Conservation (phyloP, 2,113 vertebrate genomes). For the Centropus unirufus region DNA sequence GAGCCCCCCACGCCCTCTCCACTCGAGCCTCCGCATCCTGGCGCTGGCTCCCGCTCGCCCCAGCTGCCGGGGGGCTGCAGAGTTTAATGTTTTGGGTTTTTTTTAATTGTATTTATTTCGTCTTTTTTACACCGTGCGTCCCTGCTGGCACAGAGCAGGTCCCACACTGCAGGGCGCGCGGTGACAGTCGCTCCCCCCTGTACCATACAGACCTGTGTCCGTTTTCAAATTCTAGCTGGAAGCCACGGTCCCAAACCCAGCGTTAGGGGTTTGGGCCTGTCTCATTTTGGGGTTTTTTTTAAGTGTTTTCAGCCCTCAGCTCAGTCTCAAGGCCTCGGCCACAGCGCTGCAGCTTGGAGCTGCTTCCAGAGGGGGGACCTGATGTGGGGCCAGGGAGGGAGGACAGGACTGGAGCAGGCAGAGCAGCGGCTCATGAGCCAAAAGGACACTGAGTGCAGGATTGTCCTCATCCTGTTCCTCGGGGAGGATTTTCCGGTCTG, state of each 20-base stretch:
- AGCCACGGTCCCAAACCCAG: neutral
- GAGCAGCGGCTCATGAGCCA: neutral
- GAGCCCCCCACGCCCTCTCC: neutral
- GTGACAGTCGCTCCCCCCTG: neutral
- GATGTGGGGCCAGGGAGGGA: neutral
- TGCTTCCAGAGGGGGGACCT: neutral
- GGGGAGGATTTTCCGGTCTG: neutral
- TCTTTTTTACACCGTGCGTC: neutral
- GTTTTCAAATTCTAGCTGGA: slow-evolving; percentile 55
- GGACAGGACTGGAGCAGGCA: neutral
- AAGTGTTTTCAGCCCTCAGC: neutral
- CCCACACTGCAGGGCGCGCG: neutral
- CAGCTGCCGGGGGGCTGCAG: neutral
- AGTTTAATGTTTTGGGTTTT: neutral
- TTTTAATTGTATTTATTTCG: slow-evolving; percentile 39
- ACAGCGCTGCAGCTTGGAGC: accelerated
- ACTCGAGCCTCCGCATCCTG: neutral
- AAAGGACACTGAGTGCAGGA: neutral
- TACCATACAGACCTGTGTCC: neutral
- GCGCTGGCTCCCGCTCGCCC: neutral
- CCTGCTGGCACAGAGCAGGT: neutral
- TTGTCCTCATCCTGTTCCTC: neutral
- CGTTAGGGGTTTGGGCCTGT: neutral
- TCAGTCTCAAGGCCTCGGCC: neutral
- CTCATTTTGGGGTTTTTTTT: neutral